Base-by-base conservation (phyloP, 2,797 vertebrate genomes). In the Bradypodion pumilum region DNA sequence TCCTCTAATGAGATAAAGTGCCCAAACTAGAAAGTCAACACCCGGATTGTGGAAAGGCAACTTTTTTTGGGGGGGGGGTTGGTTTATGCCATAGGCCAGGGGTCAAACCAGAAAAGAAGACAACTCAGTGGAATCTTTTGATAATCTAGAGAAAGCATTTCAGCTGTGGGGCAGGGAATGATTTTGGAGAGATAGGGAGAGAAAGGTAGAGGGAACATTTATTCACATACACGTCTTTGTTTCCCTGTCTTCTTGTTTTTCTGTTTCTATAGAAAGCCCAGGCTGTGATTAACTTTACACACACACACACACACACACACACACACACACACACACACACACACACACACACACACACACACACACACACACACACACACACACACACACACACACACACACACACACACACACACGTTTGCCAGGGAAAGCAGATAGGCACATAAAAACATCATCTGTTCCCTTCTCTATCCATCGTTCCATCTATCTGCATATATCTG, bases 1-100 rank as follows among this genome's bases (percentile, higher is more conserved):
- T 88, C 85, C 85, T 85, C 91, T 91, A 91, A 88, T 94, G 91
- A 88, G 72, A 77, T 82, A 4, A 88, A 91, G 83, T n/a, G 2
- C 4, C 65, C 84, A 49, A 66, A 83, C 81, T 66, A 80, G 77
- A 86, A 84, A 88, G 87, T n/a, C 2, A 75, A 78, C 21, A 6
- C 70, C 77, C 56, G 88, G 2, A 60, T 5, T 37, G 79, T 62
- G 0, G 68, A 70, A n/a, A 73, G 66, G 81, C 69, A 8, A 27
- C 63, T 76, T 5, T 12, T n/a, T n/a, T n/a, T n/a, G n/a, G n/a
- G n/a, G 16, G 56, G 66, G 78, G 63, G 6, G 72, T 76, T 62
- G 62, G 25, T 9, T 16, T 12, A 37, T 44, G 27, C 25, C 59
- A 77, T 73, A 4, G 10, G 52, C 15, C 7, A 0, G 25, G 23